phyloP scores from a whole-genome alignment of 2,888 invertebrate species.

The Mechanitis mazaeus region DNA sequence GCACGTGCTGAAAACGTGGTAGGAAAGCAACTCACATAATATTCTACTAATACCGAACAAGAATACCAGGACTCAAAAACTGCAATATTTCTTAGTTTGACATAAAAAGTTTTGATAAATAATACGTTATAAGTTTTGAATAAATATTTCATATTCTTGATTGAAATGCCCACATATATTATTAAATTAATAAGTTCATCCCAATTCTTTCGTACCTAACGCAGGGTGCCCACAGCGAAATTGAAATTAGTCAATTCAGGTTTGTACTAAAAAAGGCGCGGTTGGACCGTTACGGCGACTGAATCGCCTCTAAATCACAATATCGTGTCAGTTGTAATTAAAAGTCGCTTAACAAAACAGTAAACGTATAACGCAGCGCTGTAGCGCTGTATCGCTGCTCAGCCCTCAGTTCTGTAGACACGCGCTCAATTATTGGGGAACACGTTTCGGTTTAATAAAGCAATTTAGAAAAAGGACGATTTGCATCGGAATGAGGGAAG shows the following conservation, averaged over 20 bases:
- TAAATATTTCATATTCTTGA: too few relatives aligned
- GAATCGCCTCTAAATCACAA: constrained; percentile 34
- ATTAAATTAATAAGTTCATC: constrained; percentile 4
- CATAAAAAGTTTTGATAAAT: too few relatives aligned
- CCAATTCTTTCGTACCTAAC: constrained; percentile 6
- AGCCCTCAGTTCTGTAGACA: constrained; percentile 15
- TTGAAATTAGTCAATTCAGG: constrained; percentile 6
- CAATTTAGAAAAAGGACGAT: constrained; percentile 69
- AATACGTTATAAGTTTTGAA: too few relatives aligned
- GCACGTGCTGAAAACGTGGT: too few relatives aligned
- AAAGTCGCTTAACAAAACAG: constrained; percentile 49
- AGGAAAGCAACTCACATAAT: too few relatives aligned
- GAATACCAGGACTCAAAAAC: too few relatives aligned
- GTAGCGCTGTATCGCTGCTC: constrained; percentile 21
- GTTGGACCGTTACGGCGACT: constrained; percentile 1
- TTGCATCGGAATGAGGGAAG: constrained; percentile 63
- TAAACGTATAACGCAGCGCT: constrained; percentile 37
- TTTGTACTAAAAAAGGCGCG: constrained; percentile 13
- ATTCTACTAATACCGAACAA: too few relatives aligned
- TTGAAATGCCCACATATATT: too few relatives aligned
- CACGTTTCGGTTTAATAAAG: constrained; percentile 72
- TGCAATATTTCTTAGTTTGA: too few relatives aligned
- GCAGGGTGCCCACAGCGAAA: not conserved
- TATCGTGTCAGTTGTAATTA: constrained; percentile 43
- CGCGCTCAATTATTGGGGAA: constrained; percentile 51